Evolutionary conservation across 2,113 vertebrate species (phyloP), one percentile per base, ranked within the genome.

Genomic region (Fregetta grallaria): DNA sequence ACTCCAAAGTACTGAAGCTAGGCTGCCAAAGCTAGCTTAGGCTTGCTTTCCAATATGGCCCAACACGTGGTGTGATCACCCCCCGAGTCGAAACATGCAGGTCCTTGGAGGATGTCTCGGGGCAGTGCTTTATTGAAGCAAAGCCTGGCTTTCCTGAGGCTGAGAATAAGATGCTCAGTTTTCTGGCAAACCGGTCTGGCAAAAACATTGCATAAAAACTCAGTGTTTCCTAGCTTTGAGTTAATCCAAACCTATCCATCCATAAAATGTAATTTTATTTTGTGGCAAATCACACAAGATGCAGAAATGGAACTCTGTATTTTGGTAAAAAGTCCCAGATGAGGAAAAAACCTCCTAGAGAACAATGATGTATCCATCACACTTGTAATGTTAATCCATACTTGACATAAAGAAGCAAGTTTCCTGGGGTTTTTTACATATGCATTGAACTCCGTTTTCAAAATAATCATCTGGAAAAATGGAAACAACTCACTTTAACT

Each of bases 391-490:
- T 65, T 91, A 83, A 94, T 81, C 25, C 9, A 6, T 56, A 56
- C 88, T 85, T 90, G 45, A 63, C 18, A 63, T 44, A 71, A 73
- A 78, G 59, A 62, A 88, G 11, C 13, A 55, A 70, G 50, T n/a
- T 68, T 68, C 32, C 50, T 67, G 0, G 14, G 4, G 3, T 8
- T 40, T 36, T 68, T 88, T 88, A 45, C 23, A 44, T 56, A 40
- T 63, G n/a, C 68, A 78, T 70, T 78, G 70, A 93, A 67, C 36
- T 76, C 55, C 5, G 2, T 82, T 77, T 88, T 95, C 75, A 93
- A 94, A 97, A 94, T 92, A 92, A 94, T 96, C 77, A 94, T 59
- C 63, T 53, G 56, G 40, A 94, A 95, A 95, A 97, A 92, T 72
- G 59, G 75, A 62, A 94, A 87, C 76, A 95, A 93, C 62, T 91